These are phyloP conservation scores for Diplosoma virens DNA, from an alignment of 23 tunicate species.

Conservation along the genomic window DNA sequence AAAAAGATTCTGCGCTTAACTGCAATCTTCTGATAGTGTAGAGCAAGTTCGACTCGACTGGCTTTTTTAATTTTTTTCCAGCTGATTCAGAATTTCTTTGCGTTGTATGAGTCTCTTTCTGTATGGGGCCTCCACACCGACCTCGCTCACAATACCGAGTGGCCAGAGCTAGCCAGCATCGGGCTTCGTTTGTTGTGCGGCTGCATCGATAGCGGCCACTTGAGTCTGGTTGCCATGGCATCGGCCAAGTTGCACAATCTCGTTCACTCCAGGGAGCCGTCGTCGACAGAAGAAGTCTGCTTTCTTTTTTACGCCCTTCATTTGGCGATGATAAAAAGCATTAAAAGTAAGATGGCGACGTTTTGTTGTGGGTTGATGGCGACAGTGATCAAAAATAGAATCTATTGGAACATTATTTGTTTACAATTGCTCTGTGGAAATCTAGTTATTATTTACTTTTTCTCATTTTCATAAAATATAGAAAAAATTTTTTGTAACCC, in stretches of 20 bases:
- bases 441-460: too few relatives aligned
- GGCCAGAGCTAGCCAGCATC: constrained; percentile 65
- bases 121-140: constrained; percentile 63
- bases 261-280: constrained; percentile 59
- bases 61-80: not conserved
- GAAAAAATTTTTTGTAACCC: too few relatives aligned
- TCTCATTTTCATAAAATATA: too few relatives aligned
- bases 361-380: too few relatives aligned
- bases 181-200: constrained; percentile 66
- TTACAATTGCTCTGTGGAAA: too few relatives aligned
- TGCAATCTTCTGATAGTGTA: too few relatives aligned
- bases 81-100: constrained; percentile 70
- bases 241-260: constrained; percentile 84
- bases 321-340: constrained; percentile 36
- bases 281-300: constrained; percentile 69
- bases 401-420: too few relatives aligned
- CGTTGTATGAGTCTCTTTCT: constrained; percentile 58
- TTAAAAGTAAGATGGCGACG: constrained; percentile 62
- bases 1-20: too few relatives aligned
- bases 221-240: constrained; percentile 84
- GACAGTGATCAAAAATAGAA: too few relatives aligned
- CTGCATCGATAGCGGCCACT: constrained; percentile 49
- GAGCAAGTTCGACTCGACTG: too few relatives aligned
- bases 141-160: constrained; percentile 34
- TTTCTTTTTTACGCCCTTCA: constrained; percentile 51